These are phyloP conservation scores for Plutomurus gul DNA, from an alignment of 1,140 invertebrate species.

Conservation along the genomic window DNA sequence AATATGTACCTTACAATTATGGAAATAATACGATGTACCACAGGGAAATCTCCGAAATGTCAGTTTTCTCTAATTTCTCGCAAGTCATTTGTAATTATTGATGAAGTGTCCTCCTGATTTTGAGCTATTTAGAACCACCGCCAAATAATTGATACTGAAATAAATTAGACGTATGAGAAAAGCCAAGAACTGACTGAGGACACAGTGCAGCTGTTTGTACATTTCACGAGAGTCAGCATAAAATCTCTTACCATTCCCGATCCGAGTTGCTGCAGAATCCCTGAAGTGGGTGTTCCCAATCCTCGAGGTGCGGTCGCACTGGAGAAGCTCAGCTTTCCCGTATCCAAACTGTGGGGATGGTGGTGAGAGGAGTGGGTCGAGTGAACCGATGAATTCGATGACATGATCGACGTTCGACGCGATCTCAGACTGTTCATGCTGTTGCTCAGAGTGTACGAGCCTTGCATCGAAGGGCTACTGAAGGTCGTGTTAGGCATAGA, in stretches of 20 bases:
- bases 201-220: neutral
- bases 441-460: constrained; percentile 59
- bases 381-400: constrained; percentile 50
- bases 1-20: too few species aligned
- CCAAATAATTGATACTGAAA: constrained; percentile 37
- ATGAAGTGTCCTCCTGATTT: too few species aligned
- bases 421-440: constrained; percentile 81
- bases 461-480: constrained; percentile 75
- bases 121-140: neutral
- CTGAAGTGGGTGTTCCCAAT: constrained; percentile 69
- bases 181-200: neutral
- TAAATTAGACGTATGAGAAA: neutral
- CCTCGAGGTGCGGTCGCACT: constrained; percentile 59
- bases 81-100: too few species aligned
- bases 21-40: too few species aligned
- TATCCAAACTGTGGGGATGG: neutral
- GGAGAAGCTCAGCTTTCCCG: neutral
- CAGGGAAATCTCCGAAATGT: too few species aligned
- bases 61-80: too few species aligned
- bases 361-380: constrained; percentile 41
- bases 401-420: constrained; percentile 70
- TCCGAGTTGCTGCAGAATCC: constrained; percentile 79
- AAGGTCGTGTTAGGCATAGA: constrained; percentile 86
- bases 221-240: neutral
- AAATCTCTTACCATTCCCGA: constrained; percentile 76